Evolutionary conservation across 2,888 invertebrate genomes (phyloP).

Genomic region (Linyphia triangularis): DNA sequence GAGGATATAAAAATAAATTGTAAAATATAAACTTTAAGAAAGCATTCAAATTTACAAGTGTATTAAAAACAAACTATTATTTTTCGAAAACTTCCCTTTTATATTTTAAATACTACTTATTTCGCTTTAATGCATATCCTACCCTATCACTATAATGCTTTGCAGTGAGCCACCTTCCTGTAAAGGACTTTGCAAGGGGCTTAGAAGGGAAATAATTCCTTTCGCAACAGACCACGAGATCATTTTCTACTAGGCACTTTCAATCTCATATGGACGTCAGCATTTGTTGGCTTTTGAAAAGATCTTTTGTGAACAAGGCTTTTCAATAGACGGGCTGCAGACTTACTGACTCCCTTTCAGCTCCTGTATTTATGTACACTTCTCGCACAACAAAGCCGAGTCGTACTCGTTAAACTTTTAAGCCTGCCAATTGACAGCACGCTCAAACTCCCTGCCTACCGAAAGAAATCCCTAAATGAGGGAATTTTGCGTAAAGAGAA

Average conservation of each 20-base stretch:
- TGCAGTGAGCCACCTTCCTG: not conserved
- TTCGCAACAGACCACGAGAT: not conserved
- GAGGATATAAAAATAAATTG: too few relatives aligned
- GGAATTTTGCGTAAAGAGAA: not conserved
- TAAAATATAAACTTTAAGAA: too few relatives aligned
- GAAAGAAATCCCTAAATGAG: not conserved
- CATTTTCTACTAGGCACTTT: not conserved
- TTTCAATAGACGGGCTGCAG: slow-evolving; percentile 33
- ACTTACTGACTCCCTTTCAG: slow-evolving; percentile 49
- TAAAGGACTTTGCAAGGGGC: not conserved
- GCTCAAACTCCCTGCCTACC: not conserved
- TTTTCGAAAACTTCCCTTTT: too few relatives aligned
- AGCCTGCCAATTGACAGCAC: slow-evolving; percentile 20
- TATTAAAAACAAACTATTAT: too few relatives aligned
- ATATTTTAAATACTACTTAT: too few relatives aligned
- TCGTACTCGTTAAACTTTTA: slow-evolving; percentile 19
- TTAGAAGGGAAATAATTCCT: not conserved
- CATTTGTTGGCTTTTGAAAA: slow-evolving; percentile 41
- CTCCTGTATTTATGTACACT: slow-evolving; percentile 51
- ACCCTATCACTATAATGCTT: too few relatives aligned
- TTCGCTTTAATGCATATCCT: too few relatives aligned
- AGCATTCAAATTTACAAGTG: too few relatives aligned
- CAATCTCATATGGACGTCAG: slow-evolving; percentile 12
- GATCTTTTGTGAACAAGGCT: slow-evolving; percentile 1
- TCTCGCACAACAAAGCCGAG: slow-evolving; percentile 20